Evolutionary conservation across 2,888 invertebrate species (phyloP), one percentile per base, ranked within the genome.

Genomic region (Celastrina argiolus): DNA sequence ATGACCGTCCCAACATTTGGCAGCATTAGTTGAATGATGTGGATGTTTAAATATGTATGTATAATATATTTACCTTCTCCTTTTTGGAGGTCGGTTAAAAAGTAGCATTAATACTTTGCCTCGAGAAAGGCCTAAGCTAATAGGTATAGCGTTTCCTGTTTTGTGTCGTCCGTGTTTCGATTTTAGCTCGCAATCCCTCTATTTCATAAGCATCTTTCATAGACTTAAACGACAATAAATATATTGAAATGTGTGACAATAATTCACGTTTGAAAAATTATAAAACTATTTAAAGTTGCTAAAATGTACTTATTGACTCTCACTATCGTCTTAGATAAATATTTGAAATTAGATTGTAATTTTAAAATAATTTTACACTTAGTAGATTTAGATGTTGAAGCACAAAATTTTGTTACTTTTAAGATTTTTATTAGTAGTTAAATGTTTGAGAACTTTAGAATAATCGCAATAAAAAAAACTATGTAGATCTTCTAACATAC

Each of bases 301-400:
- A 34, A 34, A 61, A 61, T 22, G 36, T 61, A n/a, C n/a, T n/a
- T n/a, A 61, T 61, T 18, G 22, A 36, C 14, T 39, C 61, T 61
- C 16, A 61, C 36, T 51, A 51, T 36, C 22, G 12, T 61, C 18
- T 73, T 73, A 56, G 56, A 72, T 70, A 73, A 31, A 31, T 31
- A 31, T 31, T 74, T 70, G 74, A 72, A 76, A 72, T 65, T 75
- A 76, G 75, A 71, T 72, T 69, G 74, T 78, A 81, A 77, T 76
- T 78, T 76, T 66, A 66, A 79, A 72, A 79, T 76, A 74, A 76
- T 80, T 83, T 85, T 81, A 82, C 88, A 88, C 87, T 84, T 74
- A 70, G 85, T 88, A 89, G 87, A 68, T 67, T 84, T 88, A 90
- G 89, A 78, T 81, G 88, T 89, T 88, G 79, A 78, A 84, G 88